These are phyloP conservation scores for Sebastes wilsoni DNA, from an alignment of 2,797 vertebrate genomes.

Conservation along the genomic window DNA sequence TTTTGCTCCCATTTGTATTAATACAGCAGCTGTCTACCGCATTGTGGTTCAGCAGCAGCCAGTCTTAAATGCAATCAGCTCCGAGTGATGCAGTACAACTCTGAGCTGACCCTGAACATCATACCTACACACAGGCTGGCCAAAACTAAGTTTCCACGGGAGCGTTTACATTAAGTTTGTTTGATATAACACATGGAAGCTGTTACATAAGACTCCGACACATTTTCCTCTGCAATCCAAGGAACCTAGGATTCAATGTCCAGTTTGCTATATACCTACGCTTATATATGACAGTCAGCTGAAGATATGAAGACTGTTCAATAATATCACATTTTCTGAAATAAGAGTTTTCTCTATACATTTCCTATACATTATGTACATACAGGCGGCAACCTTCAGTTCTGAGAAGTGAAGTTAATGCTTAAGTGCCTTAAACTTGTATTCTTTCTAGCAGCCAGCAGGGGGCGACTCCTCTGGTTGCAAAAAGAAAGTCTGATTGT, in stretches of 20 bases:
- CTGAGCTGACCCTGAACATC: slow-evolving; percentile 23
- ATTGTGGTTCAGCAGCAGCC: slow-evolving; percentile 16
- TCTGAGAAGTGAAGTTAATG: too few relatives aligned
- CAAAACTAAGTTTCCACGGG: neutral
- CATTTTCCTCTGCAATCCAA: neutral
- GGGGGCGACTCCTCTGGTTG: too few relatives aligned
- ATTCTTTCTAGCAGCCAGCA: too few relatives aligned
- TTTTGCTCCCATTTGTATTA: slow-evolving; percentile 28
- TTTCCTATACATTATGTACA: neutral
- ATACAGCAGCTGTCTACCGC: slow-evolving; percentile 19
- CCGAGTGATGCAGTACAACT: slow-evolving; percentile 16
- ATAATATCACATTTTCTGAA: neutral
- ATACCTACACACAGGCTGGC: neutral
- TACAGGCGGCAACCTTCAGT: neutral
- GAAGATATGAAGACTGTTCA: neutral
- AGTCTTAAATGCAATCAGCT: slow-evolving; percentile 11
- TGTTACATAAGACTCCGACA: neutral
- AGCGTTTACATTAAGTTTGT: neutral
- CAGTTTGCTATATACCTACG: neutral
- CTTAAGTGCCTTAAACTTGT: too few relatives aligned
- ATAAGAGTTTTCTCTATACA: neutral
- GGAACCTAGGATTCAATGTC: neutral
- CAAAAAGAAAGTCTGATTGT: too few relatives aligned
- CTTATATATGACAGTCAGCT: neutral
- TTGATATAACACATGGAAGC: neutral